Evolutionary conservation across 1,140 invertebrate species (phyloP).

Genomic region (Macrostomum lignano): DNA sequence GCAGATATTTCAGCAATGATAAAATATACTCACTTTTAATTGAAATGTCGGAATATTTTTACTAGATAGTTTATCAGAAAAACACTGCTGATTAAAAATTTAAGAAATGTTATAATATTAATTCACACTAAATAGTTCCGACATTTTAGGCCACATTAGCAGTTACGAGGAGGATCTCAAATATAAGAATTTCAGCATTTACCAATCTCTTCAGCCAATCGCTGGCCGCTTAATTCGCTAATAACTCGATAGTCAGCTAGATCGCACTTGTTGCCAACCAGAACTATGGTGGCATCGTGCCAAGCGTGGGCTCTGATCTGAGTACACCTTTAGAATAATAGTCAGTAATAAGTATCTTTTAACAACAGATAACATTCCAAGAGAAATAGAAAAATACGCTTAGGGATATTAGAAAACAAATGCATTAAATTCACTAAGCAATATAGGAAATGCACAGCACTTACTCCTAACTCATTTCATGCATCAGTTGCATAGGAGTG

Average conservation of each 20-base stretch:
- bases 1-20: conserved; percentile 6
- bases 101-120: too few relatives aligned
- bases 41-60: not conserved
- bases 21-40: conserved; percentile 1
- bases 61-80: not conserved
- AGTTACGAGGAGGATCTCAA: not conserved
- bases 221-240: conserved; percentile 73
- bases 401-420: too few relatives aligned
- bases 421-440: too few relatives aligned
- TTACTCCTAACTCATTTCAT: too few relatives aligned
- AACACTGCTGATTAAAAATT: too few relatives aligned
- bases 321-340: conserved; percentile 81
- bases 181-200: conserved; percentile 7
- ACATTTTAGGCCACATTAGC: not conserved
- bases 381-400: too few relatives aligned
- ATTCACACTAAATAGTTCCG: too few relatives aligned
- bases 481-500: too few relatives aligned
- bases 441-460: too few relatives aligned
- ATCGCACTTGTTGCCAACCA: conserved; percentile 92
- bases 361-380: too few relatives aligned
- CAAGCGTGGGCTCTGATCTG: conserved; percentile 99
- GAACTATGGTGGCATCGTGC: conserved; percentile 98
- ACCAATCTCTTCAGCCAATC: conserved; percentile 76
- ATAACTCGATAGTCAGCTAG: conserved; percentile 97
- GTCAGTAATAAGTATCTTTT: too few relatives aligned